Conservation (phyloP, 1,140 invertebrate genomes). For the Drosophila mojavensis region DNA sequence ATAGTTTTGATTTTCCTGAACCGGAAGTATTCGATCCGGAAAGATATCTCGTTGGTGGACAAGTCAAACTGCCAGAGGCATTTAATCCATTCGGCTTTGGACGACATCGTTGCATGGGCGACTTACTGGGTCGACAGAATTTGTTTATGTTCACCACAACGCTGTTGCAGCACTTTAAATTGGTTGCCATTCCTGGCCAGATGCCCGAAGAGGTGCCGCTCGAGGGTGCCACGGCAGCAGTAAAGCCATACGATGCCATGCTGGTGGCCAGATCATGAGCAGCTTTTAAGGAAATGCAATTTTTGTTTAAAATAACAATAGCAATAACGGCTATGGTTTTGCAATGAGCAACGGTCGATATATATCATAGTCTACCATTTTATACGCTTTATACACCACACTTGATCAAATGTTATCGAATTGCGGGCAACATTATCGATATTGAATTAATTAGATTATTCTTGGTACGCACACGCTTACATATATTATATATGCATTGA, state of each 20-base stretch:
- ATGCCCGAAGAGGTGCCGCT: conserved; percentile 87
- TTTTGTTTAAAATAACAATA: too few relatives aligned
- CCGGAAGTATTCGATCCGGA: conserved; percentile 89
- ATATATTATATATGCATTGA: not conserved
- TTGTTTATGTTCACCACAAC: conserved; percentile 92
- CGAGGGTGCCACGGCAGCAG: conserved; percentile 90
- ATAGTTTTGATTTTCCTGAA: conserved; percentile 88
- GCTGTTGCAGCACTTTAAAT: conserved; percentile 91
- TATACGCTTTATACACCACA: not conserved
- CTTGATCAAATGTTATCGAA: too few relatives aligned
- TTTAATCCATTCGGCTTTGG: conserved; percentile 92
- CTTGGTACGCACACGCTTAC: not conserved
- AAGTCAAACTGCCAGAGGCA: conserved; percentile 88
- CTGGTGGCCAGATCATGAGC: conserved; percentile 78
- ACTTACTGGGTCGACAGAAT: conserved; percentile 92
- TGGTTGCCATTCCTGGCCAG: conserved; percentile 87
- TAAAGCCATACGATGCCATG: conserved; percentile 88
- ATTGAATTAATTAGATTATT: not conserved
- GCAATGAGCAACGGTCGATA: not conserved
- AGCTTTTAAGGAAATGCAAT: not conserved
- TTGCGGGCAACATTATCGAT: not conserved
- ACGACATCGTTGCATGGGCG: conserved; percentile 94
- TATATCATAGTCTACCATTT: not conserved
- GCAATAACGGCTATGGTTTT: not conserved
- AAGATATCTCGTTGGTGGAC: conserved; percentile 89